Evolutionary conservation across 2,888 invertebrate species (phyloP), one percentile per base, ranked within the genome.

Genomic region (Tolmerus cingulatus): DNA sequence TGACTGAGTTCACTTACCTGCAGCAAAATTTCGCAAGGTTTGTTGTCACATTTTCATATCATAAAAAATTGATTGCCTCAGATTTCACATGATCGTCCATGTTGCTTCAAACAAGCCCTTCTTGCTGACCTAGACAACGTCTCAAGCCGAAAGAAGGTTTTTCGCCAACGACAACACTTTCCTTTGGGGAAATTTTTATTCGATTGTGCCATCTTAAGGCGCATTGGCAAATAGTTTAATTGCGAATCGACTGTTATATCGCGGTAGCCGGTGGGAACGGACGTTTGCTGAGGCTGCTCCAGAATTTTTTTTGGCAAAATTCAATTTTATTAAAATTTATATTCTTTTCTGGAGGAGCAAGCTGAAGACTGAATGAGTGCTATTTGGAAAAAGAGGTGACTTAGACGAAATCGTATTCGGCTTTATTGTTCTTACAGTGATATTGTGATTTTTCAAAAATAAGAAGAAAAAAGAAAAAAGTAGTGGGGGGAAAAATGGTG

Each of bases 401-500:
- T 76, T 76, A 76, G 27, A 37, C 27, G 76, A 34, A 5, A 37
- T 76, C 34, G 2, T 37, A 34, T 76, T 7, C 37, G 14, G 19
- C 37, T 37, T 34, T 76, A 27, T 76, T n/a, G 14, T 34, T 76
- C 19, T 76, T 4, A 76, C 37, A 76, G 76, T 76, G 76, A 82
- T 57, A 55, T 55, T 79, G 57, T 57, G 77, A 76, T 85, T 77
- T 74, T 85, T 55, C n/a, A 40, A 87, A 88, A 87, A 86, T 43
- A 51, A 74, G 23, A 76, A 79, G 46, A 74, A 87, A 88, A 85
- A 81, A 78, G 85, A 85, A 85, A 76, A 79, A 81, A 88, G 34
- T 77, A 9, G 51, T 86, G 51, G 55, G 77, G 43, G 7, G 81
- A 87, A 90, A 89, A 89, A 88, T 88, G 89, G 89, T 89, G 87